Conservation (phyloP, 2,797 vertebrate genomes). For the Lepus townsendii region DNA sequence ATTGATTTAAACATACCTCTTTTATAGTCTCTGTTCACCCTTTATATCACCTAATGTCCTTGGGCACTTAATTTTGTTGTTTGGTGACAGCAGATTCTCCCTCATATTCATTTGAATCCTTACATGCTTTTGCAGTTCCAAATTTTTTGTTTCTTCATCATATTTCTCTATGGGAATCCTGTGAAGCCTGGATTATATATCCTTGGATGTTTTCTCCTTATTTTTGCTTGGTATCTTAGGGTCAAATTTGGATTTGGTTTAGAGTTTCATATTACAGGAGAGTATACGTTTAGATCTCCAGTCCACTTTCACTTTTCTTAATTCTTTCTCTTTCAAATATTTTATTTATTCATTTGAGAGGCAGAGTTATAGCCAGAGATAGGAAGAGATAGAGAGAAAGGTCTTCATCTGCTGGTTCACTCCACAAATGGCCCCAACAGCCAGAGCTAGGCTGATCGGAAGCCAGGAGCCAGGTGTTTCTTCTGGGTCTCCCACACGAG, state of each 20-base stretch:
- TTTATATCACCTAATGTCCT: background rate
- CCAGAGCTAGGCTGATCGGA: too few species aligned
- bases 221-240: background rate
- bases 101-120: background rate
- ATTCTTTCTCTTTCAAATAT: too few species aligned
- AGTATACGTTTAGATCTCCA: background rate
- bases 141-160: background rate
- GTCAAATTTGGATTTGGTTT: background rate
- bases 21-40: background rate
- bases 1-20: background rate
- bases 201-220: background rate
- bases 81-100: background rate
- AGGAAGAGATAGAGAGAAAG: too few species aligned
- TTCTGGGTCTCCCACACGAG: too few species aligned
- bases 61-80: background rate
- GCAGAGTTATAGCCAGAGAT: too few species aligned
- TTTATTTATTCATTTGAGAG: too few species aligned
- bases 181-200: background rate
- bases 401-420: too few species aligned
- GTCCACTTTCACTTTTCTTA: too few species aligned
- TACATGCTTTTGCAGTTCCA: background rate
- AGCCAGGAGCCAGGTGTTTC: too few species aligned
- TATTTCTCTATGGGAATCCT: slow-evolving; percentile 5
- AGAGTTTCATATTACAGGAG: background rate
- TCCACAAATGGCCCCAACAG: too few species aligned